Evolutionary conservation across 1,140 invertebrate genomes (phyloP), one percentile per base, ranked within the genome.

Genomic region (Pristionchus pacificus): DNA sequence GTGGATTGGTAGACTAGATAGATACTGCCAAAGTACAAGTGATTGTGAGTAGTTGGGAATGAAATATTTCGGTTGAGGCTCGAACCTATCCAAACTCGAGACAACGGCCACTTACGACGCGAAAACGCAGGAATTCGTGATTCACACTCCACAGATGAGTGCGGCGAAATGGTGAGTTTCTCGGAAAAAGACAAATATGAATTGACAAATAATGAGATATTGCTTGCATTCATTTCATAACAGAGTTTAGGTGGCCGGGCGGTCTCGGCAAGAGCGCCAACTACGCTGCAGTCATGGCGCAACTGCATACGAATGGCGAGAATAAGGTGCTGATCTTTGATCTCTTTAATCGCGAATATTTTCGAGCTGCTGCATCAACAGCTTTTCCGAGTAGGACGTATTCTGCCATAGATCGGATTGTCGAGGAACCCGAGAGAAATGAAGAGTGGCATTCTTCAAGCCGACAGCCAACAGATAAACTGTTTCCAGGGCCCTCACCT

Each of bases 91-190:
- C 79, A 92, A 92, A 1, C 84, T 97, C 49, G 93, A 96, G 87
- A 96, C 93, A 0, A 92, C 90, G 0, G 91, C 93, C 1, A 92
- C 91, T 2, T 96, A 94, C 83, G 93, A 96, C 85, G 87, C 89
- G 0, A 84, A 85, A 58, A 92, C 89, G 0, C 85, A 93, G 81
- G 92, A 95, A 86, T 95, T 96, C 85, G 85, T 95, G 59, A 85
- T 97, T 2, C 88, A 96, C 82, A 90, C 91, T 70, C 93, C 93
- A 0, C 91, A 90, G 25, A 84, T 94, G 15, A 92, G 91, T 1
- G 89, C 93, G 0, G 92, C 91, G 90, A 83, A 90, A 95, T 71
- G 93, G 93, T 19, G 92, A 94, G 86, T 94, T 94, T 77, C 19
- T 57, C 55, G 92, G 92, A 0, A 89, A 90, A 32, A 95, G 94